Base-by-base conservation (phyloP, 2,888 invertebrate species). In the Sarcophaga variegata region DNA sequence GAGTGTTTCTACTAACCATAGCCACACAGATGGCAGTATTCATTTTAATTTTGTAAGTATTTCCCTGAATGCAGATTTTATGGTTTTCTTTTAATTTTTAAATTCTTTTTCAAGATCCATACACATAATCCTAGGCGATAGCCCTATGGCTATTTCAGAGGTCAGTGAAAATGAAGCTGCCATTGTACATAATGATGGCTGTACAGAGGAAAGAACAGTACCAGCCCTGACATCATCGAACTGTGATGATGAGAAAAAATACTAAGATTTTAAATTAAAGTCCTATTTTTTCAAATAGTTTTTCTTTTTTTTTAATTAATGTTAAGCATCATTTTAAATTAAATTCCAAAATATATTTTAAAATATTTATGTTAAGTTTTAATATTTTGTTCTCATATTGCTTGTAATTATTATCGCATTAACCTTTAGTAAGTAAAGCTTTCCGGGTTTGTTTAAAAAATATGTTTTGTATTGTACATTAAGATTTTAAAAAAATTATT, bases 1-100 rank as follows among this genome's bases (percentile, higher is more conserved):
- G 95, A 0, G 96, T 97, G 89, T 97, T 96, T 92, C 95, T 96
- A 91, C 94, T 97, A 22, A 97, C 97, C 0, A 95, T 96, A 89
- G 92, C 93, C 49, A 96, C 97, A 0, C 97, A 97, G 91, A 90
- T 95, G 3, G 90, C 94, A 0, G 97, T 97, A 0, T 95, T 97
- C 79, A 5, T 95, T 0, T 93, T 96, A 22, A 94, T 95, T 76
- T 90, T 96, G 97, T 97, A 94, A 96, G 97, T 95, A 22, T 20
- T 20, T 0, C 4, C 3, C 0, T 11, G 17, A n/a, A 0, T 12
- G 20, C 4, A 70, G 22, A 14, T 14, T 37, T 37, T 37, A 37
- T 37, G 2, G 10, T 2, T 20, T 20, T 10, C 47, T 83, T 12
- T 75, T 49, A 10, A 64, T 64, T 72, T 4, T 12, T 60, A 22